These are phyloP conservation scores for Oenanthe oenanthe DNA, from an alignment of 2,113 vertebrate species.

Conservation along the genomic window DNA sequence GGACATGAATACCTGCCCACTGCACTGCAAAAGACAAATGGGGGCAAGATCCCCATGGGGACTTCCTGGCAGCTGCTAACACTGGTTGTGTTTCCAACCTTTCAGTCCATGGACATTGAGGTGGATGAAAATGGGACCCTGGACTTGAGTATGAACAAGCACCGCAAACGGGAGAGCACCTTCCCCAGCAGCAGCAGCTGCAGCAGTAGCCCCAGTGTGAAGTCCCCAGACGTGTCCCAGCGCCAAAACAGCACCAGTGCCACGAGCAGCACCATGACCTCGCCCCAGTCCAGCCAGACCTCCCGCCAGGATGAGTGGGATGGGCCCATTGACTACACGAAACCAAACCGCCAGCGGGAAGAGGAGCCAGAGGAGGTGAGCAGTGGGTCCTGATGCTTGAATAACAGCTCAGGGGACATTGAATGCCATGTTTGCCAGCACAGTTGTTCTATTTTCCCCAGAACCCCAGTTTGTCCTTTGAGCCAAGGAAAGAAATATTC, in stretches of 20 bases:
- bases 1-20: not conserved
- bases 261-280: slow-evolving; percentile 89
- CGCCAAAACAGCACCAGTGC: slow-evolving; percentile 82
- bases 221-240: slow-evolving; percentile 86
- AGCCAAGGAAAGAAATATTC: not conserved
- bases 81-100: not conserved
- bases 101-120: slow-evolving; percentile 90
- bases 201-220: slow-evolving; percentile 84
- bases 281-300: slow-evolving; percentile 85
- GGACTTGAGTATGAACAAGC: slow-evolving; percentile 97
- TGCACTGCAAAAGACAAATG: not conserved
- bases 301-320: slow-evolving; percentile 98
- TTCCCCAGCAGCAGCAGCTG: slow-evolving; percentile 83
- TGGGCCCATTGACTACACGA: slow-evolving; percentile 96
- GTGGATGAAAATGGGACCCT: slow-evolving; percentile 97
- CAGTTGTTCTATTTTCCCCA: not conserved
- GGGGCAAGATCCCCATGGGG: fast-evolving
- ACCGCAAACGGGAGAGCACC: slow-evolving; percentile 83
- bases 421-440: not conserved
- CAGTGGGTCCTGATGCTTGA: not conserved
- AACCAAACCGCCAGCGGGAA: slow-evolving; percentile 92
- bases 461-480: not conserved
- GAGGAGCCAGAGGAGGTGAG: slow-evolving; percentile 94
- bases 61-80: not conserved
- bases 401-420: fast-evolving